Conservation (phyloP, 2,888 invertebrate species). For the Synanthedon vespiformis region DNA sequence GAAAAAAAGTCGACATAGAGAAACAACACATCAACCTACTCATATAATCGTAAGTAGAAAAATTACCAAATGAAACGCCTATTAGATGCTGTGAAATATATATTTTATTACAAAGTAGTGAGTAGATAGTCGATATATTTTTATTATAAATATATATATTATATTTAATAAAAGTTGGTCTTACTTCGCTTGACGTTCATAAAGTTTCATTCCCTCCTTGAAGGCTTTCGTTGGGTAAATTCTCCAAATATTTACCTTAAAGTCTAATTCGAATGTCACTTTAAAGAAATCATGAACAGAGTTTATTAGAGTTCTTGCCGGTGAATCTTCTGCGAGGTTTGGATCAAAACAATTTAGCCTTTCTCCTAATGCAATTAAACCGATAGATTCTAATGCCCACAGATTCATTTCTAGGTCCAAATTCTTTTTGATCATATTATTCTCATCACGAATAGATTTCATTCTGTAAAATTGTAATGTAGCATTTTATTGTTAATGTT, state of each 20-base stretch:
- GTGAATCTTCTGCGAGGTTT: constrained; percentile 8
- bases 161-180: neutral
- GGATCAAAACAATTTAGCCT: constrained; percentile 12
- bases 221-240: constrained; percentile 2
- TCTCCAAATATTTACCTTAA: constrained; percentile 5
- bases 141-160: no score
- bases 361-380: constrained; percentile 15
- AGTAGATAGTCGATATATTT: no score
- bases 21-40: no score
- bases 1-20: neutral
- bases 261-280: constrained; percentile 2
- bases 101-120: no score
- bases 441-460: constrained; percentile 37
- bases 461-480: constrained; percentile 31
- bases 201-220: constrained; percentile 4
- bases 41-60: no score
- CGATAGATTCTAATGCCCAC: constrained; percentile 65
- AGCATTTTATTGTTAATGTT: neutral
- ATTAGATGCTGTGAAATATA: no score
- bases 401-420: constrained; percentile 54
- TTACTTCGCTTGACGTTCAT: constrained; percentile 3
- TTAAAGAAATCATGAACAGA: constrained; percentile 3
- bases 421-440: constrained; percentile 58
- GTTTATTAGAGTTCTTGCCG: constrained; percentile 5
- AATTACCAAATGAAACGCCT: no score